Evolutionary conservation across 2,797 vertebrate species (phyloP).

Genomic region (Artibeus jamaicensis): DNA sequence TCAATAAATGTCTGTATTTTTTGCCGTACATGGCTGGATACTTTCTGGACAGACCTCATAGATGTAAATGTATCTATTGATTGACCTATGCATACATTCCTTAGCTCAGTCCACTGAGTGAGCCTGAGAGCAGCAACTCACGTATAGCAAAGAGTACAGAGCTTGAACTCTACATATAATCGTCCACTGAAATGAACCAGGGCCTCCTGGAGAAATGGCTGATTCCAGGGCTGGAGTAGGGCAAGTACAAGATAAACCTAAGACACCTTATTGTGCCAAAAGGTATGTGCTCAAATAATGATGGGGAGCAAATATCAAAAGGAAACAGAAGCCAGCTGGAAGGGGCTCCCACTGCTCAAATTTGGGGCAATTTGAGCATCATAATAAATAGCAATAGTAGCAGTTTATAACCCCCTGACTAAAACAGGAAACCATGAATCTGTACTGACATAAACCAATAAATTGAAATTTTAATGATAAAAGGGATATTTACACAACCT

Average conservation of each 20-base stretch:
- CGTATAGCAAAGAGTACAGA: background rate
- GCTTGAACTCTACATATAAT: background rate
- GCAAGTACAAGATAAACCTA: background rate
- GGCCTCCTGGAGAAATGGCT: background rate
- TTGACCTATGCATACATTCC: background rate
- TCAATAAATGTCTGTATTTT: too few relatives aligned
- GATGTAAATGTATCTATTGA: background rate
- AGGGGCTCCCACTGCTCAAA: background rate
- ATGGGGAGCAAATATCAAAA: background rate
- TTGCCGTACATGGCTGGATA: too few relatives aligned
- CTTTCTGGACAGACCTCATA: background rate
- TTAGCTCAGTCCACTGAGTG: background rate
- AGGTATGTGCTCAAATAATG: background rate
- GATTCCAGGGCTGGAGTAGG: background rate
- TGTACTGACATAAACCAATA: background rate
- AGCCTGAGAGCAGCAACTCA: background rate
- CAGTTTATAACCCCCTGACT: constrained; percentile 28
- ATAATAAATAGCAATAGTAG: constrained; percentile 41
- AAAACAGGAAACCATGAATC: constrained; percentile 38
- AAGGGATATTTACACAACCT: constrained; percentile 42
- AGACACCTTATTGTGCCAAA: background rate
- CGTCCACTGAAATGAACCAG: background rate
- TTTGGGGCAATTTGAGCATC: constrained; percentile 14
- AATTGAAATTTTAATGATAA: constrained; percentile 42
- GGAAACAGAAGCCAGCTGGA: background rate